Evolutionary conservation across 1,140 invertebrate genomes (phyloP).

Genomic region (Sarcophaga bullata): DNA sequence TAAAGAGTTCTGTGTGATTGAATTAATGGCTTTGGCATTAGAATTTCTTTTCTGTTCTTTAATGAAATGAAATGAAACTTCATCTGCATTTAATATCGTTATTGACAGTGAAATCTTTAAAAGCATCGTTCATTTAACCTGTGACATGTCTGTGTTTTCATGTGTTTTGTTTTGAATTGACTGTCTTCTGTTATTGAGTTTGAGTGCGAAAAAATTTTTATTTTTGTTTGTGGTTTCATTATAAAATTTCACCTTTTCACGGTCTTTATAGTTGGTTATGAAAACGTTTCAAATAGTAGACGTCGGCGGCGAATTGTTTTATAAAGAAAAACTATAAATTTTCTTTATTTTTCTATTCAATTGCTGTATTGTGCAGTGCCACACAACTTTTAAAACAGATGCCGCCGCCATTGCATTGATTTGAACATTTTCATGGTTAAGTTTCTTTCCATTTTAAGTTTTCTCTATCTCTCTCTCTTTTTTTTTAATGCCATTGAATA

Average conservation of each 20-base stretch:
- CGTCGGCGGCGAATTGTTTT: neutral
- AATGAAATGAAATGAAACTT: constrained; percentile 13
- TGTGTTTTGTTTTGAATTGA: too few relatives aligned
- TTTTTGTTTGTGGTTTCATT: neutral
- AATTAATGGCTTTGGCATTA: constrained; percentile 19
- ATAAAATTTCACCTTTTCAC: constrained; percentile 6
- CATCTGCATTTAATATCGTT: neutral
- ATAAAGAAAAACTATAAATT: neutral
- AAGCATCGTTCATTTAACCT: too few relatives aligned
- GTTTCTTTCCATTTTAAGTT: neutral
- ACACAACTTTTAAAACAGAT: neutral
- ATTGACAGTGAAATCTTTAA: too few relatives aligned
- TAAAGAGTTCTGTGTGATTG: neutral
- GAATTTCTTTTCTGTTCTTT: neutral
- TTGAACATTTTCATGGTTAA: constrained; percentile 1
- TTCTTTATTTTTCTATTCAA: neutral
- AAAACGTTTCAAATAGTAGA: neutral
- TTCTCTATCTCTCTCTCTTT: too few relatives aligned
- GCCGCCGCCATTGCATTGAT: neutral
- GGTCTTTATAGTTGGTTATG: neutral
- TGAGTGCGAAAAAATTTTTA: too few relatives aligned
- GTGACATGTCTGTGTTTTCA: too few relatives aligned
- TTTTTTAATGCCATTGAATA: neutral
- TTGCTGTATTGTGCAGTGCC: neutral
- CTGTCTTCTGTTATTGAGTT: too few relatives aligned